Evolutionary conservation across 2,113 vertebrate species (phyloP).

Genomic region (Microtus montanus): DNA sequence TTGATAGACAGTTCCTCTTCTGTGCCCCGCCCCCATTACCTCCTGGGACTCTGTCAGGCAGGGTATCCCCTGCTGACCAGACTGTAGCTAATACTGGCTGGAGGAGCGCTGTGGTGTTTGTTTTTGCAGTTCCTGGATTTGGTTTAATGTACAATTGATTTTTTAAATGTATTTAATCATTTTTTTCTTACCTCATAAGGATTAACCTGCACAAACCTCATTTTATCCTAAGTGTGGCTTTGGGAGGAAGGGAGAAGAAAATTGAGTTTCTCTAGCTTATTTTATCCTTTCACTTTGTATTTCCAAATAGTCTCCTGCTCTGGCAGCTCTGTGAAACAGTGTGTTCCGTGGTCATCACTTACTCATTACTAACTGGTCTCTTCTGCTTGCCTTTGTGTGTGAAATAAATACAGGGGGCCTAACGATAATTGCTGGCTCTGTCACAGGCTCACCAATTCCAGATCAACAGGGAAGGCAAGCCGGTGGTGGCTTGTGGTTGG

Average conservation of each 20-base stretch:
- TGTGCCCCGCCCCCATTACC: neutral
- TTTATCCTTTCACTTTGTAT: conserved; percentile 77
- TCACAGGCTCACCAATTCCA: conserved; percentile 61
- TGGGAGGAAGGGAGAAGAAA: conserved; percentile 80
- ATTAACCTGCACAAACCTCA: conserved; percentile 81
- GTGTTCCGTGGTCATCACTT: conserved; percentile 68
- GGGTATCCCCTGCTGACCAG: conserved; percentile 55
- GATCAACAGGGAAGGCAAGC: conserved; percentile 59
- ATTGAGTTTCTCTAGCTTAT: conserved; percentile 79
- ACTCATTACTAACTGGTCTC: conserved; percentile 71
- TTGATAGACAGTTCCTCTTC: neutral
- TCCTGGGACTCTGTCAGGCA: neutral
- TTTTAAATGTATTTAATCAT: conserved; percentile 82
- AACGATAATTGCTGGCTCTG: conserved; percentile 60
- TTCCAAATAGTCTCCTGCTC: conserved; percentile 70
- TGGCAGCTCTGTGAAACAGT: conserved; percentile 64
- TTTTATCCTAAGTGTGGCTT: conserved; percentile 82
- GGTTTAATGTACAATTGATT: conserved; percentile 83
- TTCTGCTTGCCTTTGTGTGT: conserved; percentile 74
- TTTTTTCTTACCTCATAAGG: conserved; percentile 82
- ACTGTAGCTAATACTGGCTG: neutral
- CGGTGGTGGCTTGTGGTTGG: conserved; percentile 55
- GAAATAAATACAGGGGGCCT: conserved; percentile 66
- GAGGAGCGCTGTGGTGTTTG: conserved; percentile 43
- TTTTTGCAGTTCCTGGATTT: conserved; percentile 78